Base-by-base conservation (phyloP, 1,140 invertebrate species). In the Amyelois transitella region DNA sequence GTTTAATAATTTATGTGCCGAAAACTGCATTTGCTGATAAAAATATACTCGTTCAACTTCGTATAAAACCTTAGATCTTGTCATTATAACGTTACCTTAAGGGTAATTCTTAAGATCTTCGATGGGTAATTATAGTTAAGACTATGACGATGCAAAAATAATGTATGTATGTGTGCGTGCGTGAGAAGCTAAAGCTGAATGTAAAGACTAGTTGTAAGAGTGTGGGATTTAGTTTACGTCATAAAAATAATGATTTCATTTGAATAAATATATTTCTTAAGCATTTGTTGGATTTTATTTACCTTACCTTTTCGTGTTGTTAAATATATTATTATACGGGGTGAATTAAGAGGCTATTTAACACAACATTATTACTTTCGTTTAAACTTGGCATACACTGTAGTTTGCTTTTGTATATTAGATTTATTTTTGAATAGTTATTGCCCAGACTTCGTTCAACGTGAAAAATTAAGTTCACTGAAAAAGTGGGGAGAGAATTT, bases 211-310 rank as follows among this genome's bases (percentile, higher is more conserved):
- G 50, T 60, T 38, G 14, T 55, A 60, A 56, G 56, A 32, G 58
- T 64, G 56, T 63, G 58, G 55, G 60, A 53, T 54, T 64, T 58
- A 58, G 52, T 57, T 53, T 60, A 61, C 50, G 53, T 53, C 60
- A 21, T 53, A 52, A 49, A 50, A 19, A 52, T 51, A 55, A 57
- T 57, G 60, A 62, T 66, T 66, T 66, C 60, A 66, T 69, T 64
- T 43, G 57, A 63, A 66, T 63, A 58, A 62, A 66, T 44, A 53
- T 60, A 66, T 55, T 55, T 20, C 54, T 20, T 65, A 69, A 69
- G 62, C 20, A 48, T 12, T 14, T 38, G n/a, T 4, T 38, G 32
- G 12, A n/a, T 38, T 38, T 38, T 38, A 14, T 38, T 38, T n/a
- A n/a, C n/a, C n/a, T n/a, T n/a, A n/a, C n/a, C n/a, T 32, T 32